Percentiles rank a stretch among this genome's conserved stretches.
phyloP scores from a whole-genome alignment of 2,888 invertebrate genomes.

The Phaedon cochleariae region DNA sequence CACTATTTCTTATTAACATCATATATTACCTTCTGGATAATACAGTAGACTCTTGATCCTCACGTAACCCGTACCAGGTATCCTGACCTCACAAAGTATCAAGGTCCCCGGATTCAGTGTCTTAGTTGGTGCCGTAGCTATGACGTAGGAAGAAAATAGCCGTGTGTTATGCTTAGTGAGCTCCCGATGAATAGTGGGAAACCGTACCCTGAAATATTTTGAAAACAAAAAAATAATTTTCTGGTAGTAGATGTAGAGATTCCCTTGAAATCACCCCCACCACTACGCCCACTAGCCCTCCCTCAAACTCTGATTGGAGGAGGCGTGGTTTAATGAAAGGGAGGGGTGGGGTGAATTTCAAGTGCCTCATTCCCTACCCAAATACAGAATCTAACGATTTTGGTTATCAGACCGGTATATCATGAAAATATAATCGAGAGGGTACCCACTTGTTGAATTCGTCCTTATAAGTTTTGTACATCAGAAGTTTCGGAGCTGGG shows the following conservation, averaged over 20 bases:
- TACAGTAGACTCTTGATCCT: constrained; percentile 58
- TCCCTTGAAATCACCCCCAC: no score
- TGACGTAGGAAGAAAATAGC: constrained; percentile 53
- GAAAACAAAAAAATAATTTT: no score
- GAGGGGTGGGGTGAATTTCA: no score
- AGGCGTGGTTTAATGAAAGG: no score
- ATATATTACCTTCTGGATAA: constrained; percentile 52
- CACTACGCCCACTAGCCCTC: no score
- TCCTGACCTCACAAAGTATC: constrained; percentile 59
- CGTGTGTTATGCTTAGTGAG: constrained; percentile 52
- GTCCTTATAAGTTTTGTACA: constrained; percentile 56
- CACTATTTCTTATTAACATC: background rate
- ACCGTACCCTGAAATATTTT: constrained; percentile 51
- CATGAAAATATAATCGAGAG: background rate
- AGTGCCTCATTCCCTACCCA: no score
- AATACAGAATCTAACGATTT: no score
- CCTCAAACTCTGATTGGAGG: no score
- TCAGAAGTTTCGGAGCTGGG: constrained; percentile 59
- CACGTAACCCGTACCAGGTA: constrained; percentile 60
- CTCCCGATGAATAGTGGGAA: constrained; percentile 58
- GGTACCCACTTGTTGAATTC: constrained; percentile 47
- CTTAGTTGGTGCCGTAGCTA: constrained; percentile 50
- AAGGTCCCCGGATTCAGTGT: constrained; percentile 55
- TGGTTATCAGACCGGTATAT: no score
- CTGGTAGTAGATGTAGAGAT: no score